phyloP scores from a whole-genome alignment of 2,888 invertebrate species.

The Formica aserva region DNA sequence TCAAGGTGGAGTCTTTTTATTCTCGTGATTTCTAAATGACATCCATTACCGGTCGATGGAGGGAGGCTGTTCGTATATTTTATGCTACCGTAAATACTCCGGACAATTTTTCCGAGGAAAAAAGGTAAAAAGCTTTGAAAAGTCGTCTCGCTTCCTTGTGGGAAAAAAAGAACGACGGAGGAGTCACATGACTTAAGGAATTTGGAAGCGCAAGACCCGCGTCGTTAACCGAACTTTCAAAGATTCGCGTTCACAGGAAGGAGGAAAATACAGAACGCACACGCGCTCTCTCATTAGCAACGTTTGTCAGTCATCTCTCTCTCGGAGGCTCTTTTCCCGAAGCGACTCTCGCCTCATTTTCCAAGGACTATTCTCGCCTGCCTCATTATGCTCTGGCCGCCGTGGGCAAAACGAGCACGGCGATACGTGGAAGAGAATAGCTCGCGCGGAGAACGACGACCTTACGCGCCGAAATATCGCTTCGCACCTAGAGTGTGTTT shows the following conservation, averaged over 20 bases:
- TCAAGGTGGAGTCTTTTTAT: slow-evolving; percentile 28
- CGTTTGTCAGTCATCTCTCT: slow-evolving; percentile 79
- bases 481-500: neutral
- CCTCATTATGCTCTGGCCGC: slow-evolving; percentile 69
- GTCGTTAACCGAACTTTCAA: slow-evolving; percentile 69
- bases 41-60: neutral
- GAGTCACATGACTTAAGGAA: neutral
- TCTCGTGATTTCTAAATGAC: slow-evolving; percentile 23
- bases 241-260: slow-evolving; percentile 37
- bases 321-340: slow-evolving; percentile 40
- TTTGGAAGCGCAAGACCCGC: slow-evolving; percentile 4
- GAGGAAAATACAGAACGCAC: slow-evolving; percentile 37
- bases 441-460: slow-evolving; percentile 53
- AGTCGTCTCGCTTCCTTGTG: neutral
- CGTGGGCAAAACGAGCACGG: slow-evolving; percentile 60
- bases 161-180: neutral
- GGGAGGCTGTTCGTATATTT: neutral
- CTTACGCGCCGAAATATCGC: slow-evolving; percentile 50
- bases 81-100: neutral
- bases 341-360: slow-evolving; percentile 72
- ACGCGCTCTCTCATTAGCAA: slow-evolving; percentile 77
- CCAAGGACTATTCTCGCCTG: slow-evolving; percentile 78
- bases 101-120: neutral
- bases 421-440: slow-evolving; percentile 52
- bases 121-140: neutral